phyloP scores from a whole-genome alignment of 2,797 vertebrate genomes.

The Falco berigora region DNA sequence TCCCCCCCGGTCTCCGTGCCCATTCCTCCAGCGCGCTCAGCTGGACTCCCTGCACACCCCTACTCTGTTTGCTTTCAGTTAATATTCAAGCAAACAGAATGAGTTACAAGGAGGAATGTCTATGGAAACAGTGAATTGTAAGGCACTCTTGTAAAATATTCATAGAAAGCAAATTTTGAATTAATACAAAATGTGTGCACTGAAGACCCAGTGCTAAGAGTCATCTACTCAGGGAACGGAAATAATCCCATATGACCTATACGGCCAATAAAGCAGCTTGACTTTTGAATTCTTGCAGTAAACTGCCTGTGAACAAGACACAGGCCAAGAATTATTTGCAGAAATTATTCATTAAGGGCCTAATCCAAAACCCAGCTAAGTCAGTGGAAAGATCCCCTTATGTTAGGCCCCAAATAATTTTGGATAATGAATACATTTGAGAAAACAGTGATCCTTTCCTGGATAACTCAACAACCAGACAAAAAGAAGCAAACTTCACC shows the following conservation, averaged over 20 bases:
- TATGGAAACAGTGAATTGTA: conserved; percentile 59
- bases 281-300: conserved; percentile 62
- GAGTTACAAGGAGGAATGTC: conserved; percentile 46
- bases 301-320: conserved; percentile 63
- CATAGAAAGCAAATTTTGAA: conserved; percentile 66
- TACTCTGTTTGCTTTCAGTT: conserved; percentile 41
- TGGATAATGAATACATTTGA: conserved; percentile 63
- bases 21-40: neutral
- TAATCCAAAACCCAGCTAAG: conserved; percentile 59
- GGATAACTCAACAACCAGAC: conserved; percentile 17
- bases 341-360: conserved; percentile 64
- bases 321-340: conserved; percentile 63
- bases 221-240: conserved; percentile 54
- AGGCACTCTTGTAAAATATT: conserved; percentile 62
- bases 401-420: conserved; percentile 59
- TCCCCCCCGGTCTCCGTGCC: neutral
- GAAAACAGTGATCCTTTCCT: conserved; percentile 44
- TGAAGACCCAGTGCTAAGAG: conserved; percentile 46
- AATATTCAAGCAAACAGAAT: conserved; percentile 43
- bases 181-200: conserved; percentile 56
- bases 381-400: conserved; percentile 51
- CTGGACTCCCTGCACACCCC: neutral
- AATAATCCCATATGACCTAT: conserved; percentile 58
- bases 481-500: neutral
- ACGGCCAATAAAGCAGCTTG: conserved; percentile 60